Base-by-base conservation (phyloP, 2,888 invertebrate genomes). In the Dasypolia templi region DNA sequence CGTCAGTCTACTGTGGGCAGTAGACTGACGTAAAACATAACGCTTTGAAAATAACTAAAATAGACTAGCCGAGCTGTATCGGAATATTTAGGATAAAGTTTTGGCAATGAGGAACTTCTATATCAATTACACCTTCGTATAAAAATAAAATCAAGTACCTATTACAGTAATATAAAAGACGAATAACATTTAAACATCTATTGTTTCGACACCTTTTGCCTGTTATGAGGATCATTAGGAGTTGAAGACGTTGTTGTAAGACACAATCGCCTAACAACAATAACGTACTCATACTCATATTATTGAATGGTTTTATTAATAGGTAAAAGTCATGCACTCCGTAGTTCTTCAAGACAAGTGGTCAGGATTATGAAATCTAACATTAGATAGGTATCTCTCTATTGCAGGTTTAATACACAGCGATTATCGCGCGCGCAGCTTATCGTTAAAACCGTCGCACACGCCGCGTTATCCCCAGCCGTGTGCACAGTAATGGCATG, bases 401-500 rank as follows among this genome's bases (percentile, higher is more conserved):
- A 56, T 11, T 9, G 9, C 59, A 49, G 55, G n/a, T 49, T 67
- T 39, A 62, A 44, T 69, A 59, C 51, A 22, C 44, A 35, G n/a
- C 32, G 49, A 58, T 32, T 44, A 55, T 19, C 69, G 22, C 5
- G 12, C 51, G 62, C 44, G 5, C 35, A 69, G 61, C 19, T 53
- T 29, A 35, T 56, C 59, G 62, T 63, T 63, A 49, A 11, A 44
- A 51, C 44, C 55, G 44, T 22, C 32, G n/a, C 32, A 64, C 64
- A 62, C 51, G 49, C 17, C 66, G 17, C 69, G 42, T 74, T 72
- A 63, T 26, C 29, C 55, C 11, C 79, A 49, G 42, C 14, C 26
- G 75, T 32, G 46, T 65, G 70, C 65, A 71, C 80, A 68, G 87
- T 89, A 90, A 90, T 87, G 88, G 84, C 84, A 88, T 89, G 89